These are phyloP conservation scores for Puma concolor DNA, from an alignment of 2,113 vertebrate genomes.

Conservation along the genomic window DNA sequence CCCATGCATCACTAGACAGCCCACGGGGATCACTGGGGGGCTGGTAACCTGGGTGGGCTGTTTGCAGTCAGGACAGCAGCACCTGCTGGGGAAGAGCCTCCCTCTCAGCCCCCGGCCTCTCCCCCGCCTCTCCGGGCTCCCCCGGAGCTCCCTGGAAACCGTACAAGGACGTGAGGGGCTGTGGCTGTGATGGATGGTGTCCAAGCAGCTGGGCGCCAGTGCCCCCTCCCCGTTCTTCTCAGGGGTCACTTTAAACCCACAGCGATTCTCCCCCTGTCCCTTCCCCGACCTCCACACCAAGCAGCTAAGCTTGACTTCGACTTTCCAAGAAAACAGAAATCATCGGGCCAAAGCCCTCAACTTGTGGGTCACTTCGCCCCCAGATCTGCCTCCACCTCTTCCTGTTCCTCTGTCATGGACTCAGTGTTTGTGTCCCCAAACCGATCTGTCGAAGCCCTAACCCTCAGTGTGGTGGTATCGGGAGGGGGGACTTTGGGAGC, in stretches of 20 bases:
- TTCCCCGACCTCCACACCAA: no score
- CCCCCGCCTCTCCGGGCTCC: no score
- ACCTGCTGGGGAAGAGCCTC: background rate
- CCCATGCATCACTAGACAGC: background rate
- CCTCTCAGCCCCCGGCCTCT: background rate
- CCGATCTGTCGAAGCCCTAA: background rate
- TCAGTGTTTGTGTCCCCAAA: background rate
- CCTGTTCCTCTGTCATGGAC: background rate
- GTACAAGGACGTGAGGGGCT: background rate
- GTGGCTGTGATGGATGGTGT: rapidly evolving
- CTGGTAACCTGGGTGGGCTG: background rate
- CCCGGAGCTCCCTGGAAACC: background rate
- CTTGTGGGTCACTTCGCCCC: background rate
- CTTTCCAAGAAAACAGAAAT: background rate
- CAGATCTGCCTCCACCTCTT: background rate
- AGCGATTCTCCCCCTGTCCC: no score
- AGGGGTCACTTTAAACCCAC: no score
- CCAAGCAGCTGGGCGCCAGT: rapidly evolving
- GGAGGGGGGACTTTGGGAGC: background rate
- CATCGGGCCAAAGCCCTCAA: background rate
- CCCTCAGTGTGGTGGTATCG: background rate
- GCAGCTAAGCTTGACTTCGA: no score
- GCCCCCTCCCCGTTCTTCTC: no score
- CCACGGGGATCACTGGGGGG: background rate
- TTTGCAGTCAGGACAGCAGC: background rate